A percentile compares a stretch with the other conserved stretches of the same genome.
Evolutionary conservation across 2,797 vertebrate species (phyloP).

Genomic region (Rhynchonycteris naso): DNA sequence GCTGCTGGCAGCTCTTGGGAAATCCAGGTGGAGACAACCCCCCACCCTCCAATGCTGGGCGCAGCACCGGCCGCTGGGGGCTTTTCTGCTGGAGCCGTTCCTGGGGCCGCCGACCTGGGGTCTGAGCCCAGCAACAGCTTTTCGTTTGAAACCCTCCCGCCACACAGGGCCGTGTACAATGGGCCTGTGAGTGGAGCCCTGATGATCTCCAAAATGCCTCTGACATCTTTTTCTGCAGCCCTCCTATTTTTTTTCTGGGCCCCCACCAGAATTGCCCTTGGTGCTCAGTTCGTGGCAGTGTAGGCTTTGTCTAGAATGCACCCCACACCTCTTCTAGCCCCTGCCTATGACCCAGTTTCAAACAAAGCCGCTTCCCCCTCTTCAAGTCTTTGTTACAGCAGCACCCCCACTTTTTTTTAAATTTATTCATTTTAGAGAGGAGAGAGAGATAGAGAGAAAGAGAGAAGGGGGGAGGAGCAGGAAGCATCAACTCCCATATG

Average conservation of each 20-base stretch:
- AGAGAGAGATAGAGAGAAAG: no score
- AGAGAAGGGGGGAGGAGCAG: no score
- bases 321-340: not conserved
- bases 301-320: not conserved
- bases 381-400: not conserved
- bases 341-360: not conserved
- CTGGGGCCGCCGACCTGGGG: accelerated
- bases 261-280: not conserved
- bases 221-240: not conserved
- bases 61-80: accelerated
- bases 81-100: not conserved
- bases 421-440: no score
- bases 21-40: not conserved
- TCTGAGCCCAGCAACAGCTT: accelerated
- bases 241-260: not conserved
- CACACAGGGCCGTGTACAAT: not conserved
- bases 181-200: not conserved
- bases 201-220: not conserved
- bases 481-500: no score
- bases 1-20: not conserved
- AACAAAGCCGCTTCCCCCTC: not conserved
- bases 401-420: not conserved
- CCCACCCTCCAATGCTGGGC: not conserved
- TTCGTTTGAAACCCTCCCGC: not conserved
- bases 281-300: not conserved